These are phyloP conservation scores for Misgurnus anguillicaudatus DNA, from an alignment of 2,113 vertebrate species.

Conservation along the genomic window DNA sequence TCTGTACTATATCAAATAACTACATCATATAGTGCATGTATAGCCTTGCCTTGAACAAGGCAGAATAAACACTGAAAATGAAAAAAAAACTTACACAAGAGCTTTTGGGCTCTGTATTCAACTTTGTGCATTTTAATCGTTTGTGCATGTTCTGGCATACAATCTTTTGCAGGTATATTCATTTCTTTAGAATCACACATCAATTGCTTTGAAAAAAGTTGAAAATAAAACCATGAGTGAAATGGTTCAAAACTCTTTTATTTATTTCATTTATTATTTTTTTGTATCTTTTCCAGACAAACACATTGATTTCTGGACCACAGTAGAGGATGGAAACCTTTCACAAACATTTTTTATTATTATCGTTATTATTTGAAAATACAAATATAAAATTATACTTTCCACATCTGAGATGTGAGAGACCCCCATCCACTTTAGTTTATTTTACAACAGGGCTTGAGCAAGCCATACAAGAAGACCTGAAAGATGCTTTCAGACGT, in stretches of 20 bases:
- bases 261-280: constrained; percentile 77
- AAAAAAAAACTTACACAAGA: constrained; percentile 56
- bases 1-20: too few relatives aligned
- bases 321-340: constrained; percentile 98
- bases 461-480: constrained; percentile 95
- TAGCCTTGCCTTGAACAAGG: neutral
- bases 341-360: constrained; percentile 92
- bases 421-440: constrained; percentile 90
- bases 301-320: constrained; percentile 98
- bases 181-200: constrained; percentile 54
- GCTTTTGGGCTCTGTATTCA: constrained; percentile 55
- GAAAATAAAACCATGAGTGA: constrained; percentile 61
- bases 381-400: constrained; percentile 99
- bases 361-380: constrained; percentile 96
- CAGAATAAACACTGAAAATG: neutral
- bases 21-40: too few relatives aligned
- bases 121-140: constrained; percentile 61
- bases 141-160: constrained; percentile 60
- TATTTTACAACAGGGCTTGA: constrained; percentile 93
- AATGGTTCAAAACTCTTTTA: constrained; percentile 92
- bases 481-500: constrained; percentile 88
- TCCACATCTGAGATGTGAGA: constrained; percentile 97
- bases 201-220: constrained; percentile 48
- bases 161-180: constrained; percentile 57
- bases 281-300: constrained; percentile 89